Base-by-base conservation (phyloP, 2,113 vertebrate genomes). In the Lamprologus ornatipinnis region DNA sequence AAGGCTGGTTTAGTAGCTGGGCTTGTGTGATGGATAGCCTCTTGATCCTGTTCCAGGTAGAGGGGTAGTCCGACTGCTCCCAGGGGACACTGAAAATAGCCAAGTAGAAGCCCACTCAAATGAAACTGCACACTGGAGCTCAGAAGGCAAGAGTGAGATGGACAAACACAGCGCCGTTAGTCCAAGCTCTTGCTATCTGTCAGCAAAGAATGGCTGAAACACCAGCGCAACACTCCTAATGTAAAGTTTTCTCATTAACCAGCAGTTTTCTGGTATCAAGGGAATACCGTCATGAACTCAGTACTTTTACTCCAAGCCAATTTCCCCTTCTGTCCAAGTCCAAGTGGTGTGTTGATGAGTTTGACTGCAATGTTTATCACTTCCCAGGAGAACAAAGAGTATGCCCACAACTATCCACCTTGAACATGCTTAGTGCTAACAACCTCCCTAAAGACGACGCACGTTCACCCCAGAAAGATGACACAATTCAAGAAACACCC, bases 1-100 rank as follows among this genome's bases (percentile, higher is more conserved):
- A 40, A 31, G 10, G 42, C 63, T 83, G 47, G 49, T 91, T 54
- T 73, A 86, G 83, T 82, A 87, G 83, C 78, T 21, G 68, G 73
- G 65, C 60, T 63, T 51, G 73, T 53, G 60, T 93, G 93, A 93
- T 86, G 88, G 82, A 92, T 91, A 85, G 81, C 26, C 85, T 87
- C 73, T 89, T 90, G 86, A 86, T 87, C 70, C 82, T 58, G 19
- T 88, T 90, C 82, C 85, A 90, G 86, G 68, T 86, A 83, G 40
- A 92, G 70, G 81, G 88, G 65, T 80, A 87, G 82, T 55, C 84
- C 85, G 60, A 80, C 28, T 73, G 33, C 68, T 82, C 85, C 63
- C 88, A 58, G 82, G 87, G 53, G 92, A 90, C 80, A n/a, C 85
- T 78, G 51, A 58, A 88, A 84, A 85, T 57, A 85, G 78, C 57